phyloP scores from a whole-genome alignment of 2,888 invertebrate species.

The Erpobdella octoculata region DNA sequence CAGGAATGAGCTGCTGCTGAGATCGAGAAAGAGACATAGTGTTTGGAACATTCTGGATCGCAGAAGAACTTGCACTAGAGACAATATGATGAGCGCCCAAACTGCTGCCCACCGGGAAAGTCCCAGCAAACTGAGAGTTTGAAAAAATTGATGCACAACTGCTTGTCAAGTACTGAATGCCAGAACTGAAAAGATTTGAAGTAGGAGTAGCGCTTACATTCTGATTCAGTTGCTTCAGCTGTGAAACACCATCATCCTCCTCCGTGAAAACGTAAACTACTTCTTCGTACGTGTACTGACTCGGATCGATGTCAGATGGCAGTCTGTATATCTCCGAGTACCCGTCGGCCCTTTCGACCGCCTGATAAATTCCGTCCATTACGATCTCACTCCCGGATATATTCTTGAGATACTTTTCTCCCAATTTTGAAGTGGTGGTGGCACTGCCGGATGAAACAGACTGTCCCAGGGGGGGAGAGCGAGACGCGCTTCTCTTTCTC shows the following conservation, averaged over 20 bases:
- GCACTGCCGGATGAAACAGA: background rate
- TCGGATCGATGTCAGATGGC: background rate
- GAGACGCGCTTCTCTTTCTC: background rate
- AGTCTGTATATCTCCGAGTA: background rate
- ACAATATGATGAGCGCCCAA: too few species aligned
- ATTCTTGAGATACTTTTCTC: background rate
- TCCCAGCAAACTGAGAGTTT: background rate
- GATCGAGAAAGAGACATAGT: too few species aligned
- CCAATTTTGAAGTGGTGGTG: background rate
- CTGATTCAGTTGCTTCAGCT: conserved; percentile 2
- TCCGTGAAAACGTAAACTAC: conserved; percentile 21
- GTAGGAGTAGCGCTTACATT: background rate
- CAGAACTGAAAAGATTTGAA: background rate
- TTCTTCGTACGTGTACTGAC: conserved; percentile 1
- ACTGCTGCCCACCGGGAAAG: background rate
- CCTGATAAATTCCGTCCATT: conserved; percentile 14
- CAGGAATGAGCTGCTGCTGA: too few species aligned
- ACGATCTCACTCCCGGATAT: background rate
- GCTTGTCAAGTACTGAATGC: background rate
- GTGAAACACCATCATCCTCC: background rate
- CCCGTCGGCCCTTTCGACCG: background rate
- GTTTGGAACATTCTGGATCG: too few species aligned
- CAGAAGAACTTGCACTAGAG: too few species aligned
- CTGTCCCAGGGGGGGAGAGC: too few species aligned
- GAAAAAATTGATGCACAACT: background rate